Evolutionary conservation across 2,797 vertebrate genomes (phyloP).

Genomic region (Epinephelus coioides): DNA sequence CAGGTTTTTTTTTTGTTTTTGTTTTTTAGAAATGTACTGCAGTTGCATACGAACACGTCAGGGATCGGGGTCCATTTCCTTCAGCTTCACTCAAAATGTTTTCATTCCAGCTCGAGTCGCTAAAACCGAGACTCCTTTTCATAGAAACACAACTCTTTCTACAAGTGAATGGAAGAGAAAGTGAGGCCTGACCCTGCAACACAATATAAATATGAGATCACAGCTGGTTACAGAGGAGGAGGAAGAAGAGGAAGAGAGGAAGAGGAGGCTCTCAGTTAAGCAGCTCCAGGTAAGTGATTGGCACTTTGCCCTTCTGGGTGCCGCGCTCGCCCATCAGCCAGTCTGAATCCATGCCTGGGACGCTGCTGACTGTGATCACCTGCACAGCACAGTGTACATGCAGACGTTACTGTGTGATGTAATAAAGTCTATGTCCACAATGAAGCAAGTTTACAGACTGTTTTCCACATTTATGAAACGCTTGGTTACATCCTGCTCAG

Average conservation of each 20-base stretch:
- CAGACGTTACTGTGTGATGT: too few relatives aligned
- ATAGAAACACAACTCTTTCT: constrained; percentile 30
- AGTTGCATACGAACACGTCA: constrained; percentile 76
- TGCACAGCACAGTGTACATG: constrained; percentile 67
- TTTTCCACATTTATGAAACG: neutral
- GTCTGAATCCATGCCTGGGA: constrained; percentile 96
- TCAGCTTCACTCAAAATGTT: constrained; percentile 14
- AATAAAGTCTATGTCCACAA: too few relatives aligned
- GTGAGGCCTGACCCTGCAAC: constrained; percentile 54
- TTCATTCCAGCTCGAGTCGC: constrained; percentile 37
- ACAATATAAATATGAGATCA: constrained; percentile 72
- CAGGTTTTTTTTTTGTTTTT: constrained; percentile 48
- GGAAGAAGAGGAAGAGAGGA: constrained; percentile 7
- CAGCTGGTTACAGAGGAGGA: constrained; percentile 42
- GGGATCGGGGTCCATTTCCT: constrained; percentile 36
- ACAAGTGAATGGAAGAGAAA: constrained; percentile 52
- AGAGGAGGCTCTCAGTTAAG: constrained; percentile 88
- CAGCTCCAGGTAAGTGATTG: constrained; percentile 98
- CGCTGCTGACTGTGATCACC: constrained; percentile 96
- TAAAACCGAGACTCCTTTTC: constrained; percentile 21
- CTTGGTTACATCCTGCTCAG: neutral
- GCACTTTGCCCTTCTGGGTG: constrained; percentile 97
- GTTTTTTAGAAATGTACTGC: constrained; percentile 81
- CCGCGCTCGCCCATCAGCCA: constrained; percentile 99
- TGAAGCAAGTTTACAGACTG: neutral